Percentiles rank a stretch among this genome's conserved stretches.
Conservation (phyloP, 2,888 invertebrate species). For the Thalpophila matura region DNA sequence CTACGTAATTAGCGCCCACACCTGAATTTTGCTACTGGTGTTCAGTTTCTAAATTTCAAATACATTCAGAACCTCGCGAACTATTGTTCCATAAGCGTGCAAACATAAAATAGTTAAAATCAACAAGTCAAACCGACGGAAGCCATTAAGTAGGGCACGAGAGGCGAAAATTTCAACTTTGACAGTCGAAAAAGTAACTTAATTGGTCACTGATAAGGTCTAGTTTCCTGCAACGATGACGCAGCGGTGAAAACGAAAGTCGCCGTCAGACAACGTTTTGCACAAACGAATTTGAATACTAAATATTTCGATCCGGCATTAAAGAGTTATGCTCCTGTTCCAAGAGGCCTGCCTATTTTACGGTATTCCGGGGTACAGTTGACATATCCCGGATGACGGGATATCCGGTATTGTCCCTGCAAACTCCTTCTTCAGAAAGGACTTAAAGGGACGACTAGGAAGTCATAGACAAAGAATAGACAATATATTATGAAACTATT, state of each 20-base stretch:
- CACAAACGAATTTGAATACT: conserved; percentile 88
- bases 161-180: conserved; percentile 82
- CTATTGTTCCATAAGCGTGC: conserved; percentile 72
- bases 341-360: conserved; percentile 45
- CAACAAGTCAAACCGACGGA: conserved; percentile 83
- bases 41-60: conserved; percentile 58
- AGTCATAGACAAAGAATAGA: background rate
- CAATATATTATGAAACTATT: background rate
- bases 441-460: background rate
- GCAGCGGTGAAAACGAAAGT: conserved; percentile 87
- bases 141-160: conserved; percentile 83
- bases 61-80: conserved; percentile 46
- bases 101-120: conserved; percentile 84
- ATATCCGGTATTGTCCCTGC: background rate
- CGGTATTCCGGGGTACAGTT: background rate
- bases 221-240: conserved; percentile 52
- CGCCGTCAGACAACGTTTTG: conserved; percentile 80
- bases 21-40: conserved; percentile 51
- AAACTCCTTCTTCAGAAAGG: background rate
- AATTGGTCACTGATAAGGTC: conserved; percentile 61
- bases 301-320: conserved; percentile 72
- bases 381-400: conserved; percentile 5
- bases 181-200: conserved; percentile 66
- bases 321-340: conserved; percentile 61
- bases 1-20: conserved; percentile 40